Conservation (phyloP, 2,113 vertebrate genomes). For the Crotophaga sulcirostris region DNA sequence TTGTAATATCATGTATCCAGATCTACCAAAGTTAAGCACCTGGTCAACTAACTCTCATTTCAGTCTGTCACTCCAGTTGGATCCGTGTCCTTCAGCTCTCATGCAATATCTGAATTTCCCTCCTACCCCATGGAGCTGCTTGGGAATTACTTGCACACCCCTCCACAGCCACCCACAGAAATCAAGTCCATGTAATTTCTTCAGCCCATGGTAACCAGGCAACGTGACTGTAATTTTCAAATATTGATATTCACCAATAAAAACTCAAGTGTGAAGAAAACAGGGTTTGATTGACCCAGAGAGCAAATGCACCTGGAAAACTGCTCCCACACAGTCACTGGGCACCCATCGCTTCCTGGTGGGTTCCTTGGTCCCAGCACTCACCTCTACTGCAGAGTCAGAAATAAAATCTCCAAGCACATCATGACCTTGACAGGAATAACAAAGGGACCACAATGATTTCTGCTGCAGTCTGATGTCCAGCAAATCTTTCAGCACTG, state of each 20-base stretch:
- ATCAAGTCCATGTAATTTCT: background rate
- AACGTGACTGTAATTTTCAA: background rate
- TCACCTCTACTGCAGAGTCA: background rate
- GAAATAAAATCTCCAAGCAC: background rate
- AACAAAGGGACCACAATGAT: background rate
- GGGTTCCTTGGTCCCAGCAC: background rate
- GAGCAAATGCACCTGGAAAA: accelerated
- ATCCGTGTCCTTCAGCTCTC: background rate
- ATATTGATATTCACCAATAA: background rate
- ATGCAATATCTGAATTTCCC: background rate
- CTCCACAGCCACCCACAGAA: background rate
- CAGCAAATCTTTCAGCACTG: background rate
- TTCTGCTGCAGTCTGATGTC: background rate
- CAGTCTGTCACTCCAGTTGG: background rate
- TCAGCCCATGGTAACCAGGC: background rate
- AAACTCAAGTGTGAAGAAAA: background rate
- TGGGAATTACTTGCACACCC: background rate
- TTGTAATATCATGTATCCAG: background rate
- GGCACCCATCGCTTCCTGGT: background rate
- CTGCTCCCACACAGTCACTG: accelerated
- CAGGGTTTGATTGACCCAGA: background rate
- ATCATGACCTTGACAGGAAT: background rate
- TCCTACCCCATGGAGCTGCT: background rate
- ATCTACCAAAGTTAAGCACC: background rate
- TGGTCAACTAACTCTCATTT: background rate